phyloP scores from a whole-genome alignment of 2,113 vertebrate species.

The Pagrus major region DNA sequence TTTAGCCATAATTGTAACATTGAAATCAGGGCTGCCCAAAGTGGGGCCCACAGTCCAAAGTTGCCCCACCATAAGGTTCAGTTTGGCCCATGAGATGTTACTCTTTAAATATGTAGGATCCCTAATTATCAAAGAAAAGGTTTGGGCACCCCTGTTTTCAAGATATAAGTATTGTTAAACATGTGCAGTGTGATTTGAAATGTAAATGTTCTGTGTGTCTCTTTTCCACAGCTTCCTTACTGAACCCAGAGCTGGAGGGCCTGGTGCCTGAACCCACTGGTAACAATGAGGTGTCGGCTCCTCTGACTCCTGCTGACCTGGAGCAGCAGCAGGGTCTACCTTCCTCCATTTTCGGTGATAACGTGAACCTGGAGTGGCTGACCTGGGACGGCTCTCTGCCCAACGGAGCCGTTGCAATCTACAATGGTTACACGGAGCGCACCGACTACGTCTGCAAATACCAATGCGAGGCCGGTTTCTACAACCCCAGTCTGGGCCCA shows the following conservation, averaged over 20 bases:
- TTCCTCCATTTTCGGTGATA: constrained; percentile 72
- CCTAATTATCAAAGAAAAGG: too few relatives aligned
- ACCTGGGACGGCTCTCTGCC: constrained; percentile 42
- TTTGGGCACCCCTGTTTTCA: too few relatives aligned
- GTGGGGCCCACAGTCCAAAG: too few relatives aligned
- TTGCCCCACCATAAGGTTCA: too few relatives aligned
- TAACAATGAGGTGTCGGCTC: constrained; percentile 10
- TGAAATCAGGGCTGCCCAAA: too few relatives aligned
- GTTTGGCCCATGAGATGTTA: too few relatives aligned
- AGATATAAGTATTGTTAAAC: too few relatives aligned
- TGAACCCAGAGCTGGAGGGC: constrained; percentile 77
- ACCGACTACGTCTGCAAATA: constrained; percentile 83
- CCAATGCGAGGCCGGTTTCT: constrained; percentile 82
- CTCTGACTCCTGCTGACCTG: constrained; percentile 62
- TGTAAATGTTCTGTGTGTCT: neutral
- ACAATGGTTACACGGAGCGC: constrained; percentile 81
- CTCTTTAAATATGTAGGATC: too few relatives aligned
- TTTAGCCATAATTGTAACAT: too few relatives aligned
- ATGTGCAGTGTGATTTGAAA: neutral
- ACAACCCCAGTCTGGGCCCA: constrained; percentile 78
- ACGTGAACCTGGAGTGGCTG: constrained; percentile 78
- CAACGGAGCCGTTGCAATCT: constrained; percentile 79
- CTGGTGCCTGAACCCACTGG: constrained; percentile 53
- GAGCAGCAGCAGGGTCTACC: constrained; percentile 49
- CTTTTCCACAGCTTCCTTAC: constrained; percentile 52